A percentile compares a stretch with the other conserved stretches of the same genome.
Conservation (phyloP, 1,140 invertebrate genomes). For the Zaprionus davidi region DNA sequence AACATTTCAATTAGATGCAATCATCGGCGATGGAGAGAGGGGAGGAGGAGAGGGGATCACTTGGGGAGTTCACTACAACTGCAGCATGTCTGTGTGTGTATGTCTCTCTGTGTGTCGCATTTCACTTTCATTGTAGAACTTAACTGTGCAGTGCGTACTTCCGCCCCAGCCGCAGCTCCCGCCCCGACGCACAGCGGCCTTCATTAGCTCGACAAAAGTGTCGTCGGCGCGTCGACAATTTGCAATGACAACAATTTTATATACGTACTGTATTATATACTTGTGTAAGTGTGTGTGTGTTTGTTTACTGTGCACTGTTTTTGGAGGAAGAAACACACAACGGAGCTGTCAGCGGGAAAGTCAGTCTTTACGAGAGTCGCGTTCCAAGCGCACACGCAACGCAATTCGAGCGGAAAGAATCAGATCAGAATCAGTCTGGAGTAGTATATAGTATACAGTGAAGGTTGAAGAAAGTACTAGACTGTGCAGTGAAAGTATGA, state of each 20-base stretch:
- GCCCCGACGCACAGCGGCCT: slow-evolving; percentile 48
- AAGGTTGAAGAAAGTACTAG: slow-evolving; percentile 19
- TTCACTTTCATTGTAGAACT: slow-evolving; percentile 75
- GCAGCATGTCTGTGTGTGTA: slow-evolving; percentile 43
- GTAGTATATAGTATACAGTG: background rate
- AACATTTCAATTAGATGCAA: slow-evolving; percentile 80
- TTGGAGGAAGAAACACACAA: slow-evolving; percentile 73
- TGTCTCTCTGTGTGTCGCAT: slow-evolving; percentile 39
- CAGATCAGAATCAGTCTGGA: background rate
- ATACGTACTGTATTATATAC: background rate
- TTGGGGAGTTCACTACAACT: slow-evolving; percentile 46
- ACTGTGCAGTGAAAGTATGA: slow-evolving; percentile 13
- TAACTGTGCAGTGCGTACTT: slow-evolving; percentile 73
- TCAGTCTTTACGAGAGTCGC: slow-evolving; percentile 73
- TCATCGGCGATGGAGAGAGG: slow-evolving; percentile 39
- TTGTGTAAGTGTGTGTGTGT: slow-evolving; percentile 20
- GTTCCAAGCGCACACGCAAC: slow-evolving; percentile 62
- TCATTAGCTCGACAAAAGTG: slow-evolving; percentile 71
- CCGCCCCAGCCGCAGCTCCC: slow-evolving; percentile 50
- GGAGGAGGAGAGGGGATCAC: background rate
- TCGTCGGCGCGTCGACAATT: slow-evolving; percentile 67
- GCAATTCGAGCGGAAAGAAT: slow-evolving; percentile 44
- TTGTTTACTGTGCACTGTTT: slow-evolving; percentile 60
- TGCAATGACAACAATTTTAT: slow-evolving; percentile 64
- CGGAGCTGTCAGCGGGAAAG: slow-evolving; percentile 58